Base-by-base conservation (phyloP, 2,888 invertebrate species). In the Sminthurides aquaticus region DNA sequence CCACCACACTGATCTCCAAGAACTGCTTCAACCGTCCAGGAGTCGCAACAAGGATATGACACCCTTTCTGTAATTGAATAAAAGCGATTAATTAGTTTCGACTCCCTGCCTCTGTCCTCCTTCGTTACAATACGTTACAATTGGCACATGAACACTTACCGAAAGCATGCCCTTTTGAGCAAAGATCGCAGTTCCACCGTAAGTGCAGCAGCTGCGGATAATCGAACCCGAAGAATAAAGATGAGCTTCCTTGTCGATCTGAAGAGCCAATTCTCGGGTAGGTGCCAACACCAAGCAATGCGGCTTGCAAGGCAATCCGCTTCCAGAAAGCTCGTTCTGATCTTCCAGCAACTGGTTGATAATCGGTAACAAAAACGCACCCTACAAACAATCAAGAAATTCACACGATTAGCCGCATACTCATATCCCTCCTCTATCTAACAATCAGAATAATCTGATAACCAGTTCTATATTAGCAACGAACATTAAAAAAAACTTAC, bases 361-460 rank as follows among this genome's bases (percentile, higher is more conserved):
- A 2, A 97, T 92, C 0, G 98, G 98, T 48, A 98, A 78, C 25
- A 97, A 78, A 77, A 94, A 98, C 0, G 97, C 96, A 0, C 96
- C 96, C 87, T 88, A 77, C n/a, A 79, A 80, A n/a, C n/a, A n/a
- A n/a, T n/a, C n/a, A n/a, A n/a, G n/a, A n/a, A n/a, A n/a, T n/a
- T n/a, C n/a, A n/a, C n/a, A n/a, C n/a, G n/a, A n/a, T n/a, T n/a
- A n/a, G n/a, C n/a, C n/a, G n/a, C n/a, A n/a, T n/a, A n/a, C n/a
- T n/a, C n/a, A n/a, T n/a, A n/a, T n/a, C n/a, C n/a, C n/a, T n/a
- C n/a, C n/a, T n/a, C n/a, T n/a, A n/a, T n/a, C n/a, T n/a, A n/a
- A n/a, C n/a, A n/a, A n/a, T n/a, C n/a, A n/a, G n/a, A n/a, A n/a
- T n/a, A n/a, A n/a, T n/a, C n/a, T n/a, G n/a, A n/a, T n/a, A n/a